These are phyloP conservation scores for Siphlonurus alternatus DNA, from an alignment of 2,888 invertebrate genomes.

Conservation along the genomic window DNA sequence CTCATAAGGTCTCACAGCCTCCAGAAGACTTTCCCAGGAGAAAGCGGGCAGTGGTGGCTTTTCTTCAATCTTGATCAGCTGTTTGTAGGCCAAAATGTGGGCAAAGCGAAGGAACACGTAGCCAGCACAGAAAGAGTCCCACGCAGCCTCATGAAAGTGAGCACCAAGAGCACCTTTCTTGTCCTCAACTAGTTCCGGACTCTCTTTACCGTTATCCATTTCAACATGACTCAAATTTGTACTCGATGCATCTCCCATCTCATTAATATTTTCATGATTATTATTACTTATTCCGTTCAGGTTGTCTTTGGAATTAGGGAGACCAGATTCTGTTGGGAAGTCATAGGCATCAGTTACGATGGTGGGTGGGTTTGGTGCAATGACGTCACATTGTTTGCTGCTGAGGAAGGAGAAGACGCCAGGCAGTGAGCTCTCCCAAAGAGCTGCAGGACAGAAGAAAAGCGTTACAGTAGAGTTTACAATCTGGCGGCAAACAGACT, in stretches of 20 bases:
- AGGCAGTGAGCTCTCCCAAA: background rate
- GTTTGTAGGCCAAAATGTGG: conserved; percentile 27
- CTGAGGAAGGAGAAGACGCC: background rate
- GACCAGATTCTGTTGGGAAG: no score
- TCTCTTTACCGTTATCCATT: no score
- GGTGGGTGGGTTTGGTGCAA: background rate
- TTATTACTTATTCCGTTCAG: no score
- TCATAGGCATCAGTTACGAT: background rate
- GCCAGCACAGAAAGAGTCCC: conserved; percentile 64
- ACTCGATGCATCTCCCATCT: no score
- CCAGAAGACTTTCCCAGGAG: background rate
- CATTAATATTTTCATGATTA: no score
- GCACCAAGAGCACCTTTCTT: no score
- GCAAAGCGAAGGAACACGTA: conserved; percentile 50
- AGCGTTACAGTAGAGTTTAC: background rate
- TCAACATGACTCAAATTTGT: no score
- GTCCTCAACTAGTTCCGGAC: no score
- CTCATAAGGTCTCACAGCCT: background rate
- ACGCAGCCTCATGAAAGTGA: conserved; percentile 66
- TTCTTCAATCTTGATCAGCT: background rate
- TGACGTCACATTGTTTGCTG: background rate
- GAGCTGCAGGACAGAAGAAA: background rate
- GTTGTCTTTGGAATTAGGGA: no score
- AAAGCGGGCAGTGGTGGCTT: background rate
- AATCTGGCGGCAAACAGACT: no score